A percentile compares a stretch with the other conserved stretches of the same genome.
Conservation (phyloP, 2,797 vertebrate species). For the Caiman crocodilus region DNA sequence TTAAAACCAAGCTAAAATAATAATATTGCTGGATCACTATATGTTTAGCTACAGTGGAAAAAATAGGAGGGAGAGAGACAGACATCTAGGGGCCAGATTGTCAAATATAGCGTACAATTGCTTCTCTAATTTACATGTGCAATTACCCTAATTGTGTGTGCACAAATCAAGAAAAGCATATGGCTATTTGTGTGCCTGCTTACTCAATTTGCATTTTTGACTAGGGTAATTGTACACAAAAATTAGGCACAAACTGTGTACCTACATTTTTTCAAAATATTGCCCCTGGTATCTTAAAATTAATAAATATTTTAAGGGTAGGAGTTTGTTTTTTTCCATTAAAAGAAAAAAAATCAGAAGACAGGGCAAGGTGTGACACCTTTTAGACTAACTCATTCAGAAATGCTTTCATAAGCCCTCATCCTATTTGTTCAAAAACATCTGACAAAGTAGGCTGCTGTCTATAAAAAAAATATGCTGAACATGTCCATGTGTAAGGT, state of each 20-base stretch:
- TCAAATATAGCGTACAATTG: neutral
- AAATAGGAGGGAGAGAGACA: too few species aligned
- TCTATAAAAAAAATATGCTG: too few species aligned
- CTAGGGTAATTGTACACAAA: neutral
- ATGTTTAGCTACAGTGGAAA: neutral
- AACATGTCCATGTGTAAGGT: too few species aligned
- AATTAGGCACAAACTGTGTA: neutral
- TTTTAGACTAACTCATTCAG: too few species aligned
- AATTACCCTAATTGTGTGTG: neutral
- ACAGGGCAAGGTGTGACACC: too few species aligned
- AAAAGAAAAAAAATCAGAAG: neutral
- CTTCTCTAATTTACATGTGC: neutral
- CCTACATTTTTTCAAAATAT: neutral
- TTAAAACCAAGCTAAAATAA: neutral
- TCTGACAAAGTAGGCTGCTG: too few species aligned
- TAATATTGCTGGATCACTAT: neutral
- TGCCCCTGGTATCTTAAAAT: neutral
- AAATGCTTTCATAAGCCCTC: too few species aligned
- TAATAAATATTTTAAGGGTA: neutral
- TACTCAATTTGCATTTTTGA: neutral
- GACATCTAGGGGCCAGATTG: neutral
- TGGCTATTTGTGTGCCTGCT: neutral
- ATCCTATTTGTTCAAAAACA: too few species aligned
- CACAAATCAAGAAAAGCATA: neutral
- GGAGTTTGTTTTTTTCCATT: neutral